These are phyloP conservation scores for Drosophila antonietae DNA, from an alignment of 2,888 invertebrate species.

Conservation along the genomic window DNA sequence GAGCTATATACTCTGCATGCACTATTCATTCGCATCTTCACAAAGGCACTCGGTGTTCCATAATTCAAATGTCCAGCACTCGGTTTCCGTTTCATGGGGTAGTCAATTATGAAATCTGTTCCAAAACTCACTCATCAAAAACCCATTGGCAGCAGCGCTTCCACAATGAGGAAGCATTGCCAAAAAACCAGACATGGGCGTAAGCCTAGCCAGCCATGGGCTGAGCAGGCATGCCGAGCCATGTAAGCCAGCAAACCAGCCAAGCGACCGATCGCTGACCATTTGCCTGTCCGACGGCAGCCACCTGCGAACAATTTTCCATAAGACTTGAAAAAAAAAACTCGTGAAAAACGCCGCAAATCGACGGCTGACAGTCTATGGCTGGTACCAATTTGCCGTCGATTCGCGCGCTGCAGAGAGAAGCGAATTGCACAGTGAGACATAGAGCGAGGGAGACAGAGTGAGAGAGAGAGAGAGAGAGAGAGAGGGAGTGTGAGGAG, in stretches of 20 bases:
- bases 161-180: conserved; percentile 44
- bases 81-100: conserved; percentile 24
- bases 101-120: conserved; percentile 11
- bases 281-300: conserved; percentile 64
- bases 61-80: neutral
- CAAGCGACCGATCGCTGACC: conserved; percentile 50
- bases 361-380: conserved; percentile 76
- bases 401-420: conserved; percentile 66
- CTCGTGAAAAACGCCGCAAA: conserved; percentile 77
- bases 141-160: conserved; percentile 59
- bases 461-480: neutral
- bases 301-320: conserved; percentile 76
- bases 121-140: conserved; percentile 40
- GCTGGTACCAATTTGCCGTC: conserved; percentile 80
- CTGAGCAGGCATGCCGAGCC: conserved; percentile 20
- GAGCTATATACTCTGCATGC: neutral
- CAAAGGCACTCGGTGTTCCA: neutral
- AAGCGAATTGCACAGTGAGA: neutral
- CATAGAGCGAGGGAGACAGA: neutral
- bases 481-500: neutral
- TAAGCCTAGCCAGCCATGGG: conserved; percentile 40
- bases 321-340: conserved; percentile 24
- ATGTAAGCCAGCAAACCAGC: conserved; percentile 27
- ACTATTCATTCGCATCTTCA: neutral
- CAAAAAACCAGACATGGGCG: conserved; percentile 33